These are phyloP conservation scores for Bicyclus anynana DNA, from an alignment of 1,140 invertebrate genomes.

Conservation along the genomic window DNA sequence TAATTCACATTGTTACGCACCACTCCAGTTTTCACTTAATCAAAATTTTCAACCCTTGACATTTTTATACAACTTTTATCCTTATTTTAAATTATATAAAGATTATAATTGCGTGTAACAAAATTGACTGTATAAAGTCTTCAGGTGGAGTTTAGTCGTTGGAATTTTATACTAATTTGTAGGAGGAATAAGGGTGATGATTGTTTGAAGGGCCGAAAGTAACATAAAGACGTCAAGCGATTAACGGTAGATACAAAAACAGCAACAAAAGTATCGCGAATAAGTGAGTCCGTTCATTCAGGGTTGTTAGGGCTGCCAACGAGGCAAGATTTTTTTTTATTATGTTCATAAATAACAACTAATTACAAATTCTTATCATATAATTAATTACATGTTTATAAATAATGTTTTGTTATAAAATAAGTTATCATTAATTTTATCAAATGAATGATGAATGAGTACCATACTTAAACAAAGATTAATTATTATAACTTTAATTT, in stretches of 20 bases:
- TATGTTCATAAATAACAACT: no score
- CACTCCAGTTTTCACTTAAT: constrained; percentile 17
- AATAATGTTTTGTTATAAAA: no score
- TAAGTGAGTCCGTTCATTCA: constrained; percentile 26
- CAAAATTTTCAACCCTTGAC: constrained; percentile 9
- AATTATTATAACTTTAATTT: no score
- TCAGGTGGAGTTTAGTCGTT: constrained; percentile 15
- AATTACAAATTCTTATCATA: no score
- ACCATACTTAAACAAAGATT: no score
- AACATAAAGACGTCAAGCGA: constrained; percentile 33
- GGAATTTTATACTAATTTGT: not conserved
- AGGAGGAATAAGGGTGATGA: not conserved
- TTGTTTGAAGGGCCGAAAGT: not conserved
- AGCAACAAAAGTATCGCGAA: constrained; percentile 35
- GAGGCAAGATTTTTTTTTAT: no score
- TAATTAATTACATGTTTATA: no score
- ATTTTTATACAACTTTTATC: not conserved
- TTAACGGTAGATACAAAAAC: constrained; percentile 36
- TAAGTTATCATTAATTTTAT: no score
- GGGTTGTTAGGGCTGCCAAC: constrained; percentile 21
- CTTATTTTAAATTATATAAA: not conserved
- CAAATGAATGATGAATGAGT: no score
- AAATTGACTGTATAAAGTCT: constrained; percentile 21
- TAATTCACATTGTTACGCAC: constrained; percentile 12
- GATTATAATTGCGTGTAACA: not conserved